Evolutionary conservation across 2,113 vertebrate species (phyloP).

Genomic region (human): GRCh38 chr1:1250501-1251000

Average conservation of each 20-base stretch:
- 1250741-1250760: not conserved
- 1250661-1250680: not conserved
- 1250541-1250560: too few species aligned
- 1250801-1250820: not conserved
- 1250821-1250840: too few species aligned
- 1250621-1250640: too few species aligned
- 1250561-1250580: too few species aligned
- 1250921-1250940: not conserved
- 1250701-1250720: not conserved
- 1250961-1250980: not conserved
- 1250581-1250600: too few species aligned
- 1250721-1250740: not conserved
- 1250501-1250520: too few species aligned
- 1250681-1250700: not conserved
- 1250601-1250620: too few species aligned
- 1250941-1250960: not conserved
- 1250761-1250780: not conserved
- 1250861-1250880: not conserved
- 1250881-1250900: not conserved
- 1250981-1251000: rapidly evolving
- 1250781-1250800: not conserved
- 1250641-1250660: too few species aligned
- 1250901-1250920: not conserved
- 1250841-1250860: too few species aligned
- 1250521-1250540: too few species aligned